Base-by-base conservation (phyloP, 2,797 vertebrate species). In the Malurus splendens region DNA sequence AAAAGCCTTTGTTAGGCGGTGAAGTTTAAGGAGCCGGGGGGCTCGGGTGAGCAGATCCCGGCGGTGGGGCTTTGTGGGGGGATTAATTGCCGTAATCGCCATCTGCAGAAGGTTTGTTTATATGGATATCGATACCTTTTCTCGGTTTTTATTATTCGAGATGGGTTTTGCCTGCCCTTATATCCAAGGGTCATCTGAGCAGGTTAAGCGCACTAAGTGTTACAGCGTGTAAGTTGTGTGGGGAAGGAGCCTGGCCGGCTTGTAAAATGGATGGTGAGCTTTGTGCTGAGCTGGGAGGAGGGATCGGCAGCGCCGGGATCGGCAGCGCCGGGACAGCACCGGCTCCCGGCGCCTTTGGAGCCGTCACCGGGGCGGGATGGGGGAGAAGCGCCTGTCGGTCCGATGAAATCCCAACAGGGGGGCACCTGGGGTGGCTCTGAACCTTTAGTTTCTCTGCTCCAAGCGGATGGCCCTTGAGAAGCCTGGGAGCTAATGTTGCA, bases 81-180 rank as follows among this genome's bases (percentile, higher is more conserved):
- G 94, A 90, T 96, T 94, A 94, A 94, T 68, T 86, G 90, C 75
- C 9, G 14, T 84, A 44, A 94, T 95, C 73, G 72, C 61, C 64
- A 66, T 93, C 86, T 84, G 78, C 72, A 52, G 91, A 91, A 91
- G 89, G 82, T 70, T 90, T 94, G 82, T 83, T 93, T 92, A 9
- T 95, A 47, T 70, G 84, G 67, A 20, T 81, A 84, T 32, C 36
- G 64, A 64, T 84, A 59, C 32, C 19, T 48, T 80, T 94, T 25
- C 56, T 41, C 11, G 39, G 6, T 3, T 24, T 61, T 57, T 68
- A 16, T 51, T 57, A 6, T 71, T 73, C 42, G 61, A 27, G 60
- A 18, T 70, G 52, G 13, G 28, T 38, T 87, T 76, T 72, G 70
- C 56, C 52, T 42, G 65, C 68, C 13, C 20, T 28, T 54, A 7